phyloP scores from a whole-genome alignment of 30 jellyfish, hydroid and myxozoan genomes.

The Aurelia coerulea region DNA sequence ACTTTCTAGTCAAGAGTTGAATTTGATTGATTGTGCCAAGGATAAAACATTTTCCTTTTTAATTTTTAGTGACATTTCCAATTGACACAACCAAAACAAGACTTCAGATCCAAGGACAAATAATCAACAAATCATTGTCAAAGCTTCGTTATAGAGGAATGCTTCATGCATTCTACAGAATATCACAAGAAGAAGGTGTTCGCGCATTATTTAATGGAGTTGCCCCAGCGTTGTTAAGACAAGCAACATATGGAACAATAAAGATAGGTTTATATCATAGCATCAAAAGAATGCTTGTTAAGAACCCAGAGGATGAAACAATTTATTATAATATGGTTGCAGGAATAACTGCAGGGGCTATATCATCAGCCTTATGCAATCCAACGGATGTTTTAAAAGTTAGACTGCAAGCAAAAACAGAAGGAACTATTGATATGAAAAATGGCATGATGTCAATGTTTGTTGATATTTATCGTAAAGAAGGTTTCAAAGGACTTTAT shows the following conservation, averaged over 20 bases:
- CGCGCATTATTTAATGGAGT: conserved; percentile 85
- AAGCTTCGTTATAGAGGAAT: conserved; percentile 90
- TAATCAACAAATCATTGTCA: conserved; percentile 63
- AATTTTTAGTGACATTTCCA: conserved; percentile 87
- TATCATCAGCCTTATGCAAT: conserved; percentile 86
- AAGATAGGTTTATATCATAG: conserved; percentile 96
- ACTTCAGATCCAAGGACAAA: conserved; percentile 98
- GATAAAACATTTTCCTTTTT: too few species aligned
- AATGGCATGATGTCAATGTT: conserved; percentile 67
- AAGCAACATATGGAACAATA: conserved; percentile 97
- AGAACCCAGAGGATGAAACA: conserved; percentile 89
- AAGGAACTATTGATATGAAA: conserved; percentile 51
- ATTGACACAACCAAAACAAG: conserved; percentile 95
- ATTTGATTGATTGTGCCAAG: too few species aligned
- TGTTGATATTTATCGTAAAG: conserved; percentile 77
- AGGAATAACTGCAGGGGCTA: conserved; percentile 92
- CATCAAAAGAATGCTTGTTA: conserved; percentile 60
- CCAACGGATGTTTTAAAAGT: conserved; percentile 98
- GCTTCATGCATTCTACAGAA: conserved; percentile 91
- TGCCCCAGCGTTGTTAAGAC: conserved; percentile 92
- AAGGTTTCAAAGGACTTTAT: conserved; percentile 89
- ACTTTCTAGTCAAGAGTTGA: too few species aligned
- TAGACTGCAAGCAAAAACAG: conserved; percentile 89
- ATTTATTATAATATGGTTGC: conserved; percentile 72
- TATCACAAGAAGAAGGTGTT: conserved; percentile 88